Evolutionary conservation across 2,113 vertebrate genomes (phyloP).

Genomic region (Scomber japonicus): DNA sequence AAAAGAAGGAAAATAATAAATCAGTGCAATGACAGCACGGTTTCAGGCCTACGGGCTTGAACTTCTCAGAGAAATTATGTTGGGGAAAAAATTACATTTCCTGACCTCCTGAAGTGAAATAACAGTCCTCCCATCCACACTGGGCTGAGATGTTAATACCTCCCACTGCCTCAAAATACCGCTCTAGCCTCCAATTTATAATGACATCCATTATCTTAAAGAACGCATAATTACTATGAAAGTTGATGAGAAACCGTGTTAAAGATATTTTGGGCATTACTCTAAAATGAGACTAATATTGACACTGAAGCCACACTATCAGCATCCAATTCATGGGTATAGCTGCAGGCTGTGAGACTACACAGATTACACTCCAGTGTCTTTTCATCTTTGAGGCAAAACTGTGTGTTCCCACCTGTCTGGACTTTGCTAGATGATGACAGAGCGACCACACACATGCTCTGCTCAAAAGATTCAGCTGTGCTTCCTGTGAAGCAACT

Average conservation of each 20-base stretch:
- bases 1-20: slow-evolving; percentile 12
- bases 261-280: slow-evolving; percentile 18
- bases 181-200: slow-evolving; percentile 25
- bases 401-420: background rate
- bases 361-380: slow-evolving; percentile 8
- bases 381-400: background rate
- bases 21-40: background rate
- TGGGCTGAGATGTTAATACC: slow-evolving; percentile 26
- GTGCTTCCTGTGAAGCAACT: slow-evolving; percentile 8
- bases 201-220: slow-evolving; percentile 46
- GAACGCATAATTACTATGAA: slow-evolving; percentile 41
- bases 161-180: slow-evolving; percentile 28
- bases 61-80: slow-evolving; percentile 37
- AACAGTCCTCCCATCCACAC: slow-evolving; percentile 5
- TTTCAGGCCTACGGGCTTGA: slow-evolving; percentile 18
- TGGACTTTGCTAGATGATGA: background rate
- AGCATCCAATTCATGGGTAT: background rate
- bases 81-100: slow-evolving; percentile 43
- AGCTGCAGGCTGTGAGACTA: slow-evolving; percentile 27
- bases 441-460: background rate
- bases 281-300: slow-evolving; percentile 42
- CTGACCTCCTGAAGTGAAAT: slow-evolving; percentile 39
- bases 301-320: slow-evolving; percentile 9
- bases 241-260: slow-evolving; percentile 36
- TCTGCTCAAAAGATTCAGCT: background rate